phyloP scores from a whole-genome alignment of 2,888 invertebrate species.

The Salticus scenicus region DNA sequence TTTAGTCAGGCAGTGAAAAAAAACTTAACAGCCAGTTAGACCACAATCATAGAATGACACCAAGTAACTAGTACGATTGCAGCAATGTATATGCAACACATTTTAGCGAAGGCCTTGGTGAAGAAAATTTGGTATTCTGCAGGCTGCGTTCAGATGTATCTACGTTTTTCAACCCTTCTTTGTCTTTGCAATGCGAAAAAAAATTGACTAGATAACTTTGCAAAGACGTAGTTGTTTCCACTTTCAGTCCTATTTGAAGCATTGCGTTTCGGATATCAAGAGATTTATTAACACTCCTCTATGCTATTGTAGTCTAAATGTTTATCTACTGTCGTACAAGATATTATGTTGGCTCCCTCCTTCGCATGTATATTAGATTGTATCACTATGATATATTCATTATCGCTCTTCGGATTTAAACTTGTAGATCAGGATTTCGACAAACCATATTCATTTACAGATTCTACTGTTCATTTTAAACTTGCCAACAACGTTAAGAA shows the following conservation, averaged over 20 bases:
- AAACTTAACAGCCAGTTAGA: no score
- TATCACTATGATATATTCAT: constrained; percentile 36
- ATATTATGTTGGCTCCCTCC: constrained; percentile 7
- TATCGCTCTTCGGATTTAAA: constrained; percentile 33
- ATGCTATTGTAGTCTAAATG: constrained; percentile 53
- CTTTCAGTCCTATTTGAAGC: constrained; percentile 35
- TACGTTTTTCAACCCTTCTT: constrained; percentile 18
- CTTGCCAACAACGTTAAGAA: background rate
- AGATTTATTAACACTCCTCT: constrained; percentile 30
- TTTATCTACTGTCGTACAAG: constrained; percentile 29
- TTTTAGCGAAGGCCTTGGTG: constrained; percentile 10
- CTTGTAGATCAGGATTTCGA: constrained; percentile 36
- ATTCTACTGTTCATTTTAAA: constrained; percentile 31
- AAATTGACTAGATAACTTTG: constrained; percentile 65
- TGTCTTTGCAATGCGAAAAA: constrained; percentile 67
- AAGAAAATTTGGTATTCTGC: background rate
- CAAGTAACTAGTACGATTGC: background rate
- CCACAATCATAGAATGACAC: background rate
- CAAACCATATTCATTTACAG: constrained; percentile 46
- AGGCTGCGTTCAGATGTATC: constrained; percentile 10
- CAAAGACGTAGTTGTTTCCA: constrained; percentile 56
- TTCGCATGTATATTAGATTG: constrained; percentile 44
- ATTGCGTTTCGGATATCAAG: constrained; percentile 36
- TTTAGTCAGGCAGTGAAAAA: no score
- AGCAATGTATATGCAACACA: constrained; percentile 29